Evolutionary conservation across 1,140 invertebrate species (phyloP).

Genomic region (Drosophila arawakana): DNA sequence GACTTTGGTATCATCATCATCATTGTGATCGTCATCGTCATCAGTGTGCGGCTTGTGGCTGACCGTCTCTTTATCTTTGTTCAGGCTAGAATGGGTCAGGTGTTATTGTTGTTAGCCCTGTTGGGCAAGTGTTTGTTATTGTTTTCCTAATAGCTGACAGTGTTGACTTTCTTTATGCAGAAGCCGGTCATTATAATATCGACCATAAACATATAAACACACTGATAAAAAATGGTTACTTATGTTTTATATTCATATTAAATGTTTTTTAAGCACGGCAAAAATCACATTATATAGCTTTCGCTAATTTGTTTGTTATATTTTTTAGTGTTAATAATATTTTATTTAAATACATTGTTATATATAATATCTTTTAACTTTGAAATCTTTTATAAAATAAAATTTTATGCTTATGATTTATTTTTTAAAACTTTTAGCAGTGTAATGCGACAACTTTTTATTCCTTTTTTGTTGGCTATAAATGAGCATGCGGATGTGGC

Average conservation of each 20-base stretch:
- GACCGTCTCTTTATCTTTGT: slow-evolving; percentile 47
- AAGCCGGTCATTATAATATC: slow-evolving; percentile 57
- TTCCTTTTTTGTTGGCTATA: background rate
- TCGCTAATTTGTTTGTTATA: too few species aligned
- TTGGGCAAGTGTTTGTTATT: slow-evolving; percentile 58
- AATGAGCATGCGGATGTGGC: background rate
- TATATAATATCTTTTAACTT: too few species aligned
- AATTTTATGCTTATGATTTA: too few species aligned
- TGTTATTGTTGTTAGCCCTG: slow-evolving; percentile 24
- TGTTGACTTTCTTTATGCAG: slow-evolving; percentile 66
- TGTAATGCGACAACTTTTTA: background rate
- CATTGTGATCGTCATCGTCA: slow-evolving; percentile 13
- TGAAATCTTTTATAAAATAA: too few species aligned
- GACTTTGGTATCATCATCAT: slow-evolving; percentile 23
- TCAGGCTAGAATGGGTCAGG: slow-evolving; percentile 13
- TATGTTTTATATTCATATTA: too few species aligned
- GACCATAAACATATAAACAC: slow-evolving; percentile 23
- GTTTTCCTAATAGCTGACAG: slow-evolving; percentile 70
- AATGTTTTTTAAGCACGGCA: too few species aligned
- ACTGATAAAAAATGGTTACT: background rate
- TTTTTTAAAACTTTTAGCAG: too few species aligned
- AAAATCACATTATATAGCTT: too few species aligned
- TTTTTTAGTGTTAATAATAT: too few species aligned
- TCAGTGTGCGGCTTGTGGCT: slow-evolving; percentile 44
- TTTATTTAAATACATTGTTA: too few species aligned